phyloP scores from a whole-genome alignment of 2,888 invertebrate species.

The Embidobia sp. region DNA sequence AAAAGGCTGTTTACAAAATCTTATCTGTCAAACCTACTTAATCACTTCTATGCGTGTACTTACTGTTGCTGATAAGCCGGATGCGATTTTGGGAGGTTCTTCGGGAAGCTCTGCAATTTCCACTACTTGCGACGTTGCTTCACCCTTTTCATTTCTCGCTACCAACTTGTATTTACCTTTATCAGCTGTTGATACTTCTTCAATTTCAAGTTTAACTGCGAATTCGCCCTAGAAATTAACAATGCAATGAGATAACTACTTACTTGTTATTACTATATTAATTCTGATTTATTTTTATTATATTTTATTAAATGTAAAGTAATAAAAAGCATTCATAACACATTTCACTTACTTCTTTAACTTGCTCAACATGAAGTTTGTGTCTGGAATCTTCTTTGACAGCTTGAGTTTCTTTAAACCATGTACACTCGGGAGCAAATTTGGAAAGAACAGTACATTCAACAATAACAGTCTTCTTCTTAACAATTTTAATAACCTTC shows the following conservation, averaged over 20 bases:
- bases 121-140: slow-evolving; percentile 93
- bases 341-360: slow-evolving; percentile 89
- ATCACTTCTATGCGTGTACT: too few relatives aligned
- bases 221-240: slow-evolving; percentile 97
- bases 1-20: too few relatives aligned
- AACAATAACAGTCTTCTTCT: slow-evolving; percentile 95
- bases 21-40: too few relatives aligned
- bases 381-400: slow-evolving; percentile 90
- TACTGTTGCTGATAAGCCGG: slow-evolving; percentile 89
- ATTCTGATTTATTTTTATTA: too few relatives aligned
- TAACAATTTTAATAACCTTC: slow-evolving; percentile 94
- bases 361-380: slow-evolving; percentile 89
- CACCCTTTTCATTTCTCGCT: slow-evolving; percentile 96
- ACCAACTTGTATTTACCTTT: slow-evolving; percentile 95
- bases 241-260: slow-evolving; percentile 29
- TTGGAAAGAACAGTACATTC: slow-evolving; percentile 97
- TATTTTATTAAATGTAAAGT: too few relatives aligned
- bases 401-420: slow-evolving; percentile 93
- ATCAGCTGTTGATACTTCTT: slow-evolving; percentile 89
- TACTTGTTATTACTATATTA: neutral
- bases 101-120: slow-evolving; percentile 92
- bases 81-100: slow-evolving; percentile 90
- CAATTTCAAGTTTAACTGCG: slow-evolving; percentile 93
- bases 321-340: too few relatives aligned
- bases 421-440: slow-evolving; percentile 95